These are phyloP conservation scores for Heliconius congener DNA, from an alignment of 1,140 invertebrate genomes.

Conservation along the genomic window DNA sequence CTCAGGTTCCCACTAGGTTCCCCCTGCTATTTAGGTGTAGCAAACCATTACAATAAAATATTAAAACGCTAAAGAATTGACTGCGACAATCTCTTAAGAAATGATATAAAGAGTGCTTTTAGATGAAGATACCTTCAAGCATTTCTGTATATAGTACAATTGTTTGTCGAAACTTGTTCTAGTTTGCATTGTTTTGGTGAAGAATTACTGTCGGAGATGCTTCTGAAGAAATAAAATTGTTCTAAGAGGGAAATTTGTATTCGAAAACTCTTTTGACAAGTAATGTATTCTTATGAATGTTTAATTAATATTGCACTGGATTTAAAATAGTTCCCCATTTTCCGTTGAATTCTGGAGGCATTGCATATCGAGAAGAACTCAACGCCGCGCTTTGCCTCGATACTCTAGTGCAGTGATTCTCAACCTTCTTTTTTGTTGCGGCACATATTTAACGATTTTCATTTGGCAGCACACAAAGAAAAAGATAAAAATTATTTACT, in stretches of 20 bases:
- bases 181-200: not conserved
- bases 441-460: too few species aligned
- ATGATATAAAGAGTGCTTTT: not conserved
- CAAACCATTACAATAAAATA: not conserved
- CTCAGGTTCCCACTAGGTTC: not conserved
- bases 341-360: too few species aligned
- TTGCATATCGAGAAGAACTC: too few species aligned
- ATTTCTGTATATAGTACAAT: not conserved
- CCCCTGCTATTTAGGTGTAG: not conserved
- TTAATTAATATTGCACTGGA: not conserved
- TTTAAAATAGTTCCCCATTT: not conserved
- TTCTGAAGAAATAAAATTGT: not conserved
- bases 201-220: not conserved
- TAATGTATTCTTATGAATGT: not conserved
- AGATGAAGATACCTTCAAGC: not conserved
- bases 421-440: too few species aligned
- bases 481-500: too few species aligned
- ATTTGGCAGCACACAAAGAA: too few species aligned
- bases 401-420: too few species aligned
- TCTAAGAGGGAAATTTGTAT: not conserved
- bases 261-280: not conserved
- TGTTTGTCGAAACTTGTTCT: not conserved
- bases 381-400: too few species aligned
- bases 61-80: not conserved
- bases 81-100: not conserved